These are phyloP conservation scores for Amphipyra berbera DNA, from an alignment of 2,888 invertebrate species.

Conservation along the genomic window DNA sequence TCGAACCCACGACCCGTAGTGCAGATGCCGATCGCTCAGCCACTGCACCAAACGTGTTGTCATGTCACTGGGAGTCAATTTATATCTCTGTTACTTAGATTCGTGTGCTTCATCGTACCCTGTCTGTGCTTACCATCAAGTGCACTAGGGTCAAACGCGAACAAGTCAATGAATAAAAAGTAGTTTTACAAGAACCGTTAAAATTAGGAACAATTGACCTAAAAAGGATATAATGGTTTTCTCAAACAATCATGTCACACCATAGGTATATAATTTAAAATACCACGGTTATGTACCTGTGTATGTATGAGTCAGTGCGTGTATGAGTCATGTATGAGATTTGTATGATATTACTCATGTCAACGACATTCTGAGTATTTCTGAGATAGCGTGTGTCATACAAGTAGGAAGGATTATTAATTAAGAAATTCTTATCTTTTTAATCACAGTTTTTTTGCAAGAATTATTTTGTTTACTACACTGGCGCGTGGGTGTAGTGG, in stretches of 20 bases:
- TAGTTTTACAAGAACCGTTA: too few relatives aligned
- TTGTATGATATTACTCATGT: conserved; percentile 47
- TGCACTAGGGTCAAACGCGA: too few relatives aligned
- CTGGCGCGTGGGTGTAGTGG: too few relatives aligned
- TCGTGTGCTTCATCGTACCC: too few relatives aligned
- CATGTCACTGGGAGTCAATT: too few relatives aligned
- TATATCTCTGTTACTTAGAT: too few relatives aligned
- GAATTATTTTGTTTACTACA: neutral
- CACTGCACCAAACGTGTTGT: too few relatives aligned
- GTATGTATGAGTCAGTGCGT: conserved; percentile 29
- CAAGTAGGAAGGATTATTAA: neutral
- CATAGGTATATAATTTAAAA: neutral
- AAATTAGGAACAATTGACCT: too few relatives aligned
- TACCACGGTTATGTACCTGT: conserved; percentile 7
- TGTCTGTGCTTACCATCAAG: too few relatives aligned
- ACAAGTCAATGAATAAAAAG: too few relatives aligned
- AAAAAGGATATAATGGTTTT: neutral
- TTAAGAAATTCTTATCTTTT: neutral
- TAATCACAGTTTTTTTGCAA: neutral
- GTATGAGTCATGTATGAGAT: conserved; percentile 32
- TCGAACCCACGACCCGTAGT: too few relatives aligned
- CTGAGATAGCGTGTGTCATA: conserved; percentile 31
- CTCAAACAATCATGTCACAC: neutral
- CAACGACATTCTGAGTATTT: conserved; percentile 29
- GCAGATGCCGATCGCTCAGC: too few relatives aligned